phyloP scores from a whole-genome alignment of 2,888 invertebrate species.

The Anticlea derivata region DNA sequence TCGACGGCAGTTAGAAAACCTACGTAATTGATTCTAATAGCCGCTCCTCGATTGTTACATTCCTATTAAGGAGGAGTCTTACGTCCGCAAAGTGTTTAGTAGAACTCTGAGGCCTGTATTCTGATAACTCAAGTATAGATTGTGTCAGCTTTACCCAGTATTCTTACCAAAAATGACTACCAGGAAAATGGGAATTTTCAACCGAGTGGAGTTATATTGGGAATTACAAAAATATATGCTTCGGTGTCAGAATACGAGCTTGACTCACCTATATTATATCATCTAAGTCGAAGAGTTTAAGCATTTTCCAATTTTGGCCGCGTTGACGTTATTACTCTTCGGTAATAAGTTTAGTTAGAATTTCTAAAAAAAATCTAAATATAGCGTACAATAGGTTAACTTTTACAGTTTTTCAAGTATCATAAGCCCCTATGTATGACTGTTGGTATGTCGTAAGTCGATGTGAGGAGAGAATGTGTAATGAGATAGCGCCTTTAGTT shows the following conservation, averaged over 20 bases:
- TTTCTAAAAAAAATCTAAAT: conserved; percentile 64
- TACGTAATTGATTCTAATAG: conserved; percentile 25
- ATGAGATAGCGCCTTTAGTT: conserved; percentile 46
- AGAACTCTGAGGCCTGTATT: too few species aligned
- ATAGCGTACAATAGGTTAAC: conserved; percentile 71
- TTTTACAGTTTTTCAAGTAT: conserved; percentile 57
- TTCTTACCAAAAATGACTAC: too few species aligned
- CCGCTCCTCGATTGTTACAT: conserved; percentile 32
- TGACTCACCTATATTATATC: conserved; percentile 50
- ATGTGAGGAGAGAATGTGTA: conserved; percentile 42
- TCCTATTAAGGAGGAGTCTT: conserved; percentile 31
- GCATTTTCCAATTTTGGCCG: conserved; percentile 42
- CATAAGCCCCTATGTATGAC: conserved; percentile 54
- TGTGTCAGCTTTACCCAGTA: too few species aligned
- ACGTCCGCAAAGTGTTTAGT: conserved; percentile 21
- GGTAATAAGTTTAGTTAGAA: conserved; percentile 67
- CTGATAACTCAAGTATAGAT: too few species aligned
- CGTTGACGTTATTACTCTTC: conserved; percentile 57
- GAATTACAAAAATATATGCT: too few species aligned
- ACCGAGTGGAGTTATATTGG: too few species aligned
- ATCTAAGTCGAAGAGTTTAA: conserved; percentile 51
- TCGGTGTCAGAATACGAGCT: background rate
- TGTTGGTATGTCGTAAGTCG: conserved; percentile 42
- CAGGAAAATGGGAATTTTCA: too few species aligned
- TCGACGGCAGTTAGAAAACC: conserved; percentile 14